Conservation (phyloP, 2,888 invertebrate species). For the Amorpha juglandis region DNA sequence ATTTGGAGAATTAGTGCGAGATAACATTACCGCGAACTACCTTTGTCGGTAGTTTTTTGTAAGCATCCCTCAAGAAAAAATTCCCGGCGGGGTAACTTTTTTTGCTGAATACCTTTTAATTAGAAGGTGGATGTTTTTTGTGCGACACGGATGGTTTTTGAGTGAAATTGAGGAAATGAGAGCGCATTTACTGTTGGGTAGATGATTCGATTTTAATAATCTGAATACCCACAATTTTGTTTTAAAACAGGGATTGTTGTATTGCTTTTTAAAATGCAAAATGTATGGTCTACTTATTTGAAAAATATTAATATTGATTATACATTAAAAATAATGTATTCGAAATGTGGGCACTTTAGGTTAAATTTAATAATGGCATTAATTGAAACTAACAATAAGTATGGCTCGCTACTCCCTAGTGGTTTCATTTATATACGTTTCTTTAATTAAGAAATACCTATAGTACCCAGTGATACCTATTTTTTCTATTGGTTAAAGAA, state of each 20-base stretch:
- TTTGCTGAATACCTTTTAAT: constrained; percentile 78
- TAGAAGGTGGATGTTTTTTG: constrained; percentile 58
- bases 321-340: background rate
- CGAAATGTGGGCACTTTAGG: too few species aligned
- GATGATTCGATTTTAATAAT: constrained; percentile 23
- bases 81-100: constrained; percentile 66
- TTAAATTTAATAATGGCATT: too few species aligned
- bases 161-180: constrained; percentile 31
- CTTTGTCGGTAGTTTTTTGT: constrained; percentile 79
- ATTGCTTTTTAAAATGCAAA: background rate
- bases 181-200: constrained; percentile 27
- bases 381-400: too few species aligned
- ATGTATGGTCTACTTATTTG: background rate
- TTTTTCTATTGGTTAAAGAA: too few species aligned
- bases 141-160: constrained; percentile 30
- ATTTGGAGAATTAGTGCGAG: constrained; percentile 63
- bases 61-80: constrained; percentile 59
- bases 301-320: background rate
- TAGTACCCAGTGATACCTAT: too few species aligned
- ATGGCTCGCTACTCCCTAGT: too few species aligned
- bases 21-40: constrained; percentile 55
- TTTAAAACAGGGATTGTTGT: background rate
- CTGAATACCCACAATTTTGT: background rate
- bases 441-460: too few species aligned
- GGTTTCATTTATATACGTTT: too few species aligned